Evolutionary conservation across 2,113 vertebrate genomes (phyloP), one percentile per base, ranked within the genome.

Genomic region (Zootoca vivipara): DNA sequence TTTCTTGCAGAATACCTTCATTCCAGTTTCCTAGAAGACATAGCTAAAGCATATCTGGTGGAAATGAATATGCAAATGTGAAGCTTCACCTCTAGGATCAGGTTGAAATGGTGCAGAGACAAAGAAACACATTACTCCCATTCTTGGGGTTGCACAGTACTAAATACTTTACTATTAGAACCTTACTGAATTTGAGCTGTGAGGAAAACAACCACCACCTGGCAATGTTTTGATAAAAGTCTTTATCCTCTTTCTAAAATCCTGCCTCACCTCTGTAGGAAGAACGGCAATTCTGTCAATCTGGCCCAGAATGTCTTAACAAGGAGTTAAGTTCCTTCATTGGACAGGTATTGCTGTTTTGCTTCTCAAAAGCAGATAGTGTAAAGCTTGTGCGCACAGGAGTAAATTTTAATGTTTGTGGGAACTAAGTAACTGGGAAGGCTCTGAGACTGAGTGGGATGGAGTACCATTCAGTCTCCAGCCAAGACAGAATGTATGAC

Each of bases 311-410:
- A 78, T 78, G 42, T 3, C 78, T 30, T 35, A 8, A 18, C 1
- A 22, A 40, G 28, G 28, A 16, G 72, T 24, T 22, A 26, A 42
- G 30, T 15, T 58, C 46, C 67, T 79, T 78, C 33, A 3, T 77
- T 77, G 0, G 10, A 0, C 15, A 75, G 30, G 3, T 0, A 6
- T 52, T 9, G n/a, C 15, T 75, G 65, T 20, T 3, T 0, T 5
- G 56, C 24, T 2, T 86, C 38, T 40, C 38, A 16, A 20, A 79
- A 42, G 70, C 42, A 30, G 9, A 26, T 6, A 2, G 5, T 15
- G 35, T 3, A 7, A 42, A n/a, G 62, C 9, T 62, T 35, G 3
- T 16, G 18, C 4, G 13, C 38, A 35, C 2, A 1, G 15, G 4
- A 22, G 24, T 26, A 24, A 33, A 4, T 15, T 12, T 52, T 74